Conservation (phyloP, 2,797 vertebrate species). For the Cyprinodon diabolis region DNA sequence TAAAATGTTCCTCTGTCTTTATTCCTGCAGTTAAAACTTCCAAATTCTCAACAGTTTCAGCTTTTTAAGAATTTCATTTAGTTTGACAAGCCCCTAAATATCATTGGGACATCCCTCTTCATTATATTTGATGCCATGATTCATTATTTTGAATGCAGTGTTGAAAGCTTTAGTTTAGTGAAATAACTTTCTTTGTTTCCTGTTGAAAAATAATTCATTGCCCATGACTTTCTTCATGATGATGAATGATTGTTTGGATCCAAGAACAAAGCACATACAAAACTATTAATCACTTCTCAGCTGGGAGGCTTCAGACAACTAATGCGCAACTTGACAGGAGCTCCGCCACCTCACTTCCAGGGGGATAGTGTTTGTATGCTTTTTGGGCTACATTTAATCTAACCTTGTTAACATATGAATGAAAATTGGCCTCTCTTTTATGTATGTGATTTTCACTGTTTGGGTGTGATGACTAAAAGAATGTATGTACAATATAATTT, state of each 20-base stretch:
- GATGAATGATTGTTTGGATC: slow-evolving; percentile 45
- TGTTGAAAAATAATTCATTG: slow-evolving; percentile 54
- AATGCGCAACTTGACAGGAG: slow-evolving; percentile 11
- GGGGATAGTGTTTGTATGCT: slow-evolving; percentile 2
- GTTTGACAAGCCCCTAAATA: slow-evolving; percentile 56
- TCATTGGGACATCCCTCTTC: slow-evolving; percentile 55
- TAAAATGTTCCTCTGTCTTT: background rate
- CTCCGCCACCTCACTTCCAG: slow-evolving; percentile 5
- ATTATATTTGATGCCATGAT: slow-evolving; percentile 54
- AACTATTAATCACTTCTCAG: slow-evolving; percentile 36
- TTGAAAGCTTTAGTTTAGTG: slow-evolving; percentile 49
- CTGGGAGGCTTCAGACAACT: slow-evolving; percentile 10
- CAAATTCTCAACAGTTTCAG: slow-evolving; percentile 44
- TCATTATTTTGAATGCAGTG: slow-evolving; percentile 63
- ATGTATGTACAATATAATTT: background rate
- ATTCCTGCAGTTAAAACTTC: slow-evolving; percentile 37
- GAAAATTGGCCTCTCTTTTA: background rate
- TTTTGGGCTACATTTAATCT: slow-evolving; percentile 2
- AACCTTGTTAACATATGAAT: slow-evolving; percentile 24
- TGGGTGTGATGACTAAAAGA: background rate
- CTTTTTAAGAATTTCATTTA: slow-evolving; percentile 42
- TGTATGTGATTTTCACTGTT: background rate
- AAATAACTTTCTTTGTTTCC: slow-evolving; percentile 57
- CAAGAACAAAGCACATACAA: slow-evolving; percentile 44
- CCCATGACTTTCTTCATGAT: slow-evolving; percentile 30